Evolutionary conservation across 2,888 invertebrate genomes (phyloP).

Genomic region (Leptarthrus brevirostris): DNA sequence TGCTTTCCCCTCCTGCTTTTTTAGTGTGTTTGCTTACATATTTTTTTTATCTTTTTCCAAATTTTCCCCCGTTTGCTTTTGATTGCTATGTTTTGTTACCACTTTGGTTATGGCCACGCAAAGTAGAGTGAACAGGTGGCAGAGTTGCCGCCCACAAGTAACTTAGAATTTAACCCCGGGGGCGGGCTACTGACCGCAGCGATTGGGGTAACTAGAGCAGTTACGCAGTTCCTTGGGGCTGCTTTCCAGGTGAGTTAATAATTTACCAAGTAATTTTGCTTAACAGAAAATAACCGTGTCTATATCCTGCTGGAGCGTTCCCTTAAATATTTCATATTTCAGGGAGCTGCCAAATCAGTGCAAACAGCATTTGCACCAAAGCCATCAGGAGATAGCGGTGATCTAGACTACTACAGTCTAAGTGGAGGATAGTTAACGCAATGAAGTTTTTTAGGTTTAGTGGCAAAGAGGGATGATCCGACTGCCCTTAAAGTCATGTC

Average conservation of each 20-base stretch:
- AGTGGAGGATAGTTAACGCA: constrained; percentile 48
- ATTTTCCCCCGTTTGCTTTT: constrained; percentile 32
- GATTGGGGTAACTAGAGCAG: constrained; percentile 80
- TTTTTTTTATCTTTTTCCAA: constrained; percentile 4
- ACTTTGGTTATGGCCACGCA: constrained; percentile 29
- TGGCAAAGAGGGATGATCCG: constrained; percentile 5
- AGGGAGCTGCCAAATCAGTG: constrained; percentile 80
- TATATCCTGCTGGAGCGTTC: no score
- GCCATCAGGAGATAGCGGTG: constrained; percentile 44
- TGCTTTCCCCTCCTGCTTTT: constrained; percentile 14
- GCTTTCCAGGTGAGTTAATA: constrained; percentile 75
- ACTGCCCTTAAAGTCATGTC: constrained; percentile 24
- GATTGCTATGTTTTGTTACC: constrained; percentile 34
- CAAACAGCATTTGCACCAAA: constrained; percentile 74
- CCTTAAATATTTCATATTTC: constrained; percentile 59
- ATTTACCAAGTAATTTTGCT: not conserved
- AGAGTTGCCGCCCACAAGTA: constrained; percentile 62
- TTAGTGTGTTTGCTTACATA: constrained; percentile 23
- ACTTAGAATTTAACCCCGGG: constrained; percentile 43
- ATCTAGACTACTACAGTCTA: constrained; percentile 49
- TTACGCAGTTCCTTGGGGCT: constrained; percentile 81
- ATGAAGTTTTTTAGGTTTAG: not conserved
- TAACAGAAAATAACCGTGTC: no score
- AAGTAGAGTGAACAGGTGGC: constrained; percentile 44
- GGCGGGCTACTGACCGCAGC: constrained; percentile 74